These are phyloP conservation scores for Oryzias javanicus DNA, from an alignment of 2,113 vertebrate species.

Conservation along the genomic window DNA sequence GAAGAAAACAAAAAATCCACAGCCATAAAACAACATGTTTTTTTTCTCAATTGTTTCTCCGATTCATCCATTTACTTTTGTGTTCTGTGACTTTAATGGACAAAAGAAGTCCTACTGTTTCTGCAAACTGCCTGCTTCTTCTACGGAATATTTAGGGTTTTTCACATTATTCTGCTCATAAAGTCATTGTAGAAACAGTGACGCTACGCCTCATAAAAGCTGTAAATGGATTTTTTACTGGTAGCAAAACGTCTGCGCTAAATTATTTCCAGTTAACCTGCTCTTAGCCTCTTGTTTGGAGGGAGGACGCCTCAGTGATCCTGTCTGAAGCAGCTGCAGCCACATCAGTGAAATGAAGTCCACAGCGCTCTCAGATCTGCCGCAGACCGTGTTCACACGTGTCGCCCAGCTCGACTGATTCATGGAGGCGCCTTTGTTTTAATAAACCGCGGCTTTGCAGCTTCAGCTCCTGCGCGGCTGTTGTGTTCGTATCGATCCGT, in stretches of 20 bases:
- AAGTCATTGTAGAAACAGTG: no score
- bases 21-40: no score
- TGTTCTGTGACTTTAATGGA: no score
- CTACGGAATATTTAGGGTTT: no score
- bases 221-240: no score
- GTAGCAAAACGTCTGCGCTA: background rate
- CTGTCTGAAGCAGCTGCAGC: constrained; percentile 32
- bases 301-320: constrained; percentile 8
- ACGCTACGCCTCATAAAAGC: no score
- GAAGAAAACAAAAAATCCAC: no score
- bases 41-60: no score
- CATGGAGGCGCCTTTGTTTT: constrained; percentile 9
- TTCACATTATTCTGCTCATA: no score
- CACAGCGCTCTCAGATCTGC: background rate
- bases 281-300: constrained; percentile 15
- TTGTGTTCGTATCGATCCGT: constrained; percentile 47
- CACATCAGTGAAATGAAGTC: constrained; percentile 24
- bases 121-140: no score
- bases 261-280: constrained; percentile 12
- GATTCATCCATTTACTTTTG: no score
- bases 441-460: constrained; percentile 22
- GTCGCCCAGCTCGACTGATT: background rate
- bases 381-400: background rate
- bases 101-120: no score
- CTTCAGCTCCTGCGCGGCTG: constrained; percentile 15